Conservation (phyloP, 2,113 vertebrate genomes). For the Junco hyemalis region DNA sequence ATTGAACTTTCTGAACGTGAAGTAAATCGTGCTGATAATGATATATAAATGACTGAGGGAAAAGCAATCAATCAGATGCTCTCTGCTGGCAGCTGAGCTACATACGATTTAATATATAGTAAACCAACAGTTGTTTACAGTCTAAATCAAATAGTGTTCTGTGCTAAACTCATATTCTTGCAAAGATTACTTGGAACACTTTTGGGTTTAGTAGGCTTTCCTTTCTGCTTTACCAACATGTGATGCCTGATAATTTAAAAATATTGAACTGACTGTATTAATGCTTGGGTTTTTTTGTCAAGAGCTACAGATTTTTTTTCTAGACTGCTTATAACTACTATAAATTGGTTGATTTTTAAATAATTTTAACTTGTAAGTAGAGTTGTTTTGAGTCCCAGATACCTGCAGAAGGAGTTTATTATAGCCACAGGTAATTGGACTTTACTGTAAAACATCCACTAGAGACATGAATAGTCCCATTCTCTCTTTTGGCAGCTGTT, state of each 20-base stretch:
- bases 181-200: not conserved
- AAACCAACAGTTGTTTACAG: not conserved
- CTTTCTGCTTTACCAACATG: not conserved
- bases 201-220: not conserved
- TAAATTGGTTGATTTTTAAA: not conserved
- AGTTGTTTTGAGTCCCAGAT: not conserved
- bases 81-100: not conserved
- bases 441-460: not conserved
- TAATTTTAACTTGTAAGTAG: not conserved
- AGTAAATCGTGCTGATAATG: not conserved
- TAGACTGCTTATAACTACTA: not conserved
- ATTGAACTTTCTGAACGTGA: constrained; percentile 16
- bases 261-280: not conserved
- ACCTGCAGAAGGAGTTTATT: not conserved
- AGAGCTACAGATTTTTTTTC: not conserved
- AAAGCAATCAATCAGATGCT: constrained; percentile 1
- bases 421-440: not conserved
- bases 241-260: not conserved
- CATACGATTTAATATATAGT: not conserved
- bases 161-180: not conserved
- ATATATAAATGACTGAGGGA: not conserved
- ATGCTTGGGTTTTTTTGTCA: not conserved
- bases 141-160: not conserved
- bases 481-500: constrained; percentile 12
- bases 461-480: not conserved